Evolutionary conservation across 2,888 invertebrate species (phyloP), one percentile per base, ranked within the genome.

Genomic region (Pseudococcus jackbeardsleyi): DNA sequence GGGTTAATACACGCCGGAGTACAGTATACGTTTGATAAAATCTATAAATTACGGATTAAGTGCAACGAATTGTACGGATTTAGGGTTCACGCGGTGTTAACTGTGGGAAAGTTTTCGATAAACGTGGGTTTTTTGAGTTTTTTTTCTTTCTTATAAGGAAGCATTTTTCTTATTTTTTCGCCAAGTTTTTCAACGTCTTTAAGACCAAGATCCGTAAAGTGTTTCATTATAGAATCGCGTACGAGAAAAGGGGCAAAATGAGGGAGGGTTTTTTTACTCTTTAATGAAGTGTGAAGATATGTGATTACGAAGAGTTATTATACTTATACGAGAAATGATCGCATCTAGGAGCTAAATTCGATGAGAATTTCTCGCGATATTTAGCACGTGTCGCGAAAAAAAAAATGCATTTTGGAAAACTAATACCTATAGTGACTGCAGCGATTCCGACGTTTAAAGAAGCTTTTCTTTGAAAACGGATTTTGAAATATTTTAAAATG

Each of bases 51-150:
- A 68, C 22, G 68, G 68, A 68, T 68, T 68, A 68, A 68, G 68
- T 68, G 68, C 68, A 68, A 68, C 68, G 68, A 33, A 68, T 68
- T 68, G 68, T 68, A 68, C 68, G 68, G 68, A 68, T 33, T 68
- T 68, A 26, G 68, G 68, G 68, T 68, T 68, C 68, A 59, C 59
- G 59, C 59, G 12, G 68, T 26, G 68, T 68, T 26, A 68, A 68
- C 68, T 68, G 68, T 68, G 68, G 26, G 68, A 68, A 68, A 68
- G 68, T 68, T 68, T 68, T 68, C 68, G 68, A 68, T 68, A 68
- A 68, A 26, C 26, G 68, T 68, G 68, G 68, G 22, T 68, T 26
- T 68, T 68, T 26, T 12, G 12, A 68, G 26, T 22, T 68, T 33
- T 68, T 33, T 11, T 3, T 68, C 26, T 26, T 68, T n/a, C n/a